Evolutionary conservation across 2,113 vertebrate genomes (phyloP), one percentile per base, ranked within the genome.

Genomic region (Oriolus oriolus): DNA sequence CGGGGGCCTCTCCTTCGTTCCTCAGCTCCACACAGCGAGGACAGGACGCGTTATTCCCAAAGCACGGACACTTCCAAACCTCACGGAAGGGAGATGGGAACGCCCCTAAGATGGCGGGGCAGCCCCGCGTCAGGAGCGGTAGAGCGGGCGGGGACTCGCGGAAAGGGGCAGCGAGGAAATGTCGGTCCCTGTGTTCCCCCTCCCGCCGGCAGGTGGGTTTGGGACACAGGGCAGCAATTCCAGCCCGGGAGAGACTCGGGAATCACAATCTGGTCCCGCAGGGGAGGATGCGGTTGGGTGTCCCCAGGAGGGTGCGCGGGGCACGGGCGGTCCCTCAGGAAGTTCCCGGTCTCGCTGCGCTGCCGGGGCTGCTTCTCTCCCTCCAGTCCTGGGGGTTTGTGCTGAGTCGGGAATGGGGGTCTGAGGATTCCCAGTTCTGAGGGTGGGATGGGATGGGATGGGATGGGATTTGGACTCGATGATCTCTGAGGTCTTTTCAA

Each of bases 11-110:
- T 13, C 28, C 27, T 11, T 39, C 10, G 2, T 14, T 33, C 21
- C 57, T 22, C 23, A 24, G 18, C 45, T 3, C 35, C 20, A 4
- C 31, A 3, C 24, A 1, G 19, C 14, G 1, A 26, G 0, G 1
- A 13, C 4, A 11, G 0, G 0, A 10, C 7, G 0, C 16, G 1
- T 1, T 0, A 1, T 0, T 1, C 2, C 1, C 13, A 1, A 0
- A 1, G 0, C 7, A 4, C 31, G 0, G 0, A 0, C 18, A 0
- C 24, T 0, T 2, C 0, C n/a, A 0, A 31, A 1, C 1, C 0
- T 0, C 3, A 0, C 2, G 1, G 2, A 13, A 9, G 0, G 1
- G 5, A 4, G 0, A 3, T 0, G 2, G 3, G 7, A 5, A 16
- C 31, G 21, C 30, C 17, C 16, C 19, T 79, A 93, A 95, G 4